Conservation (phyloP, 2,113 vertebrate genomes). For the Aptenodytes forsteri region DNA sequence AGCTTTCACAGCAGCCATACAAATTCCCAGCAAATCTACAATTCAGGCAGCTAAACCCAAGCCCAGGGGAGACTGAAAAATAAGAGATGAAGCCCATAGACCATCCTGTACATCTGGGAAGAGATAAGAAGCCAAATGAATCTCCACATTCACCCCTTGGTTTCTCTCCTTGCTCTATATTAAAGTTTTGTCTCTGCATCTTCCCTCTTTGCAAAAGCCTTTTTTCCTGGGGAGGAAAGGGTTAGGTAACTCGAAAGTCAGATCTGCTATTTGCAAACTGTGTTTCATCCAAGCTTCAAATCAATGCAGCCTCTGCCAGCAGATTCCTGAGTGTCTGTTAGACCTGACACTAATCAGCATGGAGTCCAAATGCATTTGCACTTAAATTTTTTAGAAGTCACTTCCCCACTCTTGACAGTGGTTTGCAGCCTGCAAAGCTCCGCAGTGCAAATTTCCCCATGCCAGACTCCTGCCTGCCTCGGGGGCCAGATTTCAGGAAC, state of each 20-base stretch:
- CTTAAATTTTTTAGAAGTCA: conserved; percentile 42
- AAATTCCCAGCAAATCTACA: not conserved
- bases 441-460: not conserved
- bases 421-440: not conserved
- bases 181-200: not conserved
- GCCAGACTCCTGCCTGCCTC: not conserved
- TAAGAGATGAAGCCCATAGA: not conserved
- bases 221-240: not conserved
- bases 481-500: not conserved
- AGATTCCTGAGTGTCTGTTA: not conserved
- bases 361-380: conserved; percentile 35
- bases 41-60: not conserved
- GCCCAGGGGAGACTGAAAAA: not conserved
- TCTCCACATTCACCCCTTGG: not conserved
- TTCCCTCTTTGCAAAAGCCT: not conserved
- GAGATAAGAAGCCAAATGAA: not conserved
- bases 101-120: not conserved
- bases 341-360: conserved; percentile 31
- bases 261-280: not conserved
- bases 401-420: not conserved
- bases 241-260: not conserved
- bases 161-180: not conserved
- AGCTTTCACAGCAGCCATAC: not conserved
- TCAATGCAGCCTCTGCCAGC: not conserved
- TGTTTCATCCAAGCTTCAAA: not conserved